Evolutionary conservation across 2,888 invertebrate species (phyloP).

Genomic region (Drosophila recens): DNA sequence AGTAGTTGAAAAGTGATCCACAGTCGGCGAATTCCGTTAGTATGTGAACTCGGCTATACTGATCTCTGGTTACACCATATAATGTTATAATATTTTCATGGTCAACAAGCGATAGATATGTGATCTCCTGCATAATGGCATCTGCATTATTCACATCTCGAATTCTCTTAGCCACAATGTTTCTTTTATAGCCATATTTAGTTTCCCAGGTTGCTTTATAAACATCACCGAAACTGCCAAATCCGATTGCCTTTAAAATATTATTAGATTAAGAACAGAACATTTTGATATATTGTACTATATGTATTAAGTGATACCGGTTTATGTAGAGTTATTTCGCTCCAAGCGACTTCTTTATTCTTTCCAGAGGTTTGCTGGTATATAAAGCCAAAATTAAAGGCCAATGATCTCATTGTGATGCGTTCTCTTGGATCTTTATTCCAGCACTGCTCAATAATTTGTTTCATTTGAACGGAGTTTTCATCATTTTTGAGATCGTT

Average conservation of each 20-base stretch:
- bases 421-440: neutral
- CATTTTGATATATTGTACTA: neutral
- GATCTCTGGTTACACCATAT: neutral
- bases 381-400: neutral
- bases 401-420: conserved; percentile 2
- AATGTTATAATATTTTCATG: conserved; percentile 2
- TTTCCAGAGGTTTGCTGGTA: neutral
- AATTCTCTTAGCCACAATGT: neutral
- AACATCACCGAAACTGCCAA: conserved; percentile 1
- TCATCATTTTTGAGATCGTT: neutral
- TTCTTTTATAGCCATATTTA: neutral
- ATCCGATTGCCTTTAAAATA: neutral
- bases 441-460: conserved; percentile 2
- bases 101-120: neutral
- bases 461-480: neutral
- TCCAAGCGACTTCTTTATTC: neutral
- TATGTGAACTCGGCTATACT: neutral
- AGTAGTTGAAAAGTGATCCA: neutral
- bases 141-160: neutral
- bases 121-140: neutral
- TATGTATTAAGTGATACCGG: neutral
- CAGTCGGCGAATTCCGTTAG: conserved; percentile 5
- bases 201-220: conserved; percentile 3
- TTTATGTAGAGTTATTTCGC: neutral
- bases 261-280: neutral